These are phyloP conservation scores for Mactromeris polynyma DNA, from an alignment of 2,888 invertebrate genomes.

Conservation along the genomic window DNA sequence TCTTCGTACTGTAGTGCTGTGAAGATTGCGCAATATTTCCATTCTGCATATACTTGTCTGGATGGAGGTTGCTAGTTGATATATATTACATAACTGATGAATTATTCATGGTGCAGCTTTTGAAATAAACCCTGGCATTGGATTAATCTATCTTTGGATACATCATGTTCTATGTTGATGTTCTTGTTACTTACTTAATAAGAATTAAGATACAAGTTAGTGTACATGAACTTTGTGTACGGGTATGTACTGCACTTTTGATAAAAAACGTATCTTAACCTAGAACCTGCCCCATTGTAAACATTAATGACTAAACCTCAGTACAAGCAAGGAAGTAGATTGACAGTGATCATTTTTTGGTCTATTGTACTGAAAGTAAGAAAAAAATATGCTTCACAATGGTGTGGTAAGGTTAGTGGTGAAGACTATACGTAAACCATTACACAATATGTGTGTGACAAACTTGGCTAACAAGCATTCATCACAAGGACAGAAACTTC, in stretches of 20 bases:
- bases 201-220: no score
- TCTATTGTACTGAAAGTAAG: not conserved
- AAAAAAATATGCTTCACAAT: not conserved
- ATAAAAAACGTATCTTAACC: no score
- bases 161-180: not conserved
- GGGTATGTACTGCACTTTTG: no score
- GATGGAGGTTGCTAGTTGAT: not conserved
- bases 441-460: not conserved
- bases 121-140: not conserved
- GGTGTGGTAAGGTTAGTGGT: constrained; percentile 12
- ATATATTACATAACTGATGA: not conserved
- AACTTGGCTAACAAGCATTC: not conserved
- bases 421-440: constrained; percentile 20
- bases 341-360: no score
- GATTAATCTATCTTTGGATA: not conserved
- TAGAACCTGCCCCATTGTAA: no score
- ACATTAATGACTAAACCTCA: no score
- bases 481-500: not conserved
- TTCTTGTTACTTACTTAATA: no score
- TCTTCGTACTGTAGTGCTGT: not conserved
- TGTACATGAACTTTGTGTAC: no score
- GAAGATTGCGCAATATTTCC: not conserved
- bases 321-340: no score
- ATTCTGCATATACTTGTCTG: not conserved
- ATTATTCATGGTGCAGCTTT: not conserved